Evolutionary conservation across 2,797 vertebrate species (phyloP).

Genomic region (Chelidonichthys spinosus): DNA sequence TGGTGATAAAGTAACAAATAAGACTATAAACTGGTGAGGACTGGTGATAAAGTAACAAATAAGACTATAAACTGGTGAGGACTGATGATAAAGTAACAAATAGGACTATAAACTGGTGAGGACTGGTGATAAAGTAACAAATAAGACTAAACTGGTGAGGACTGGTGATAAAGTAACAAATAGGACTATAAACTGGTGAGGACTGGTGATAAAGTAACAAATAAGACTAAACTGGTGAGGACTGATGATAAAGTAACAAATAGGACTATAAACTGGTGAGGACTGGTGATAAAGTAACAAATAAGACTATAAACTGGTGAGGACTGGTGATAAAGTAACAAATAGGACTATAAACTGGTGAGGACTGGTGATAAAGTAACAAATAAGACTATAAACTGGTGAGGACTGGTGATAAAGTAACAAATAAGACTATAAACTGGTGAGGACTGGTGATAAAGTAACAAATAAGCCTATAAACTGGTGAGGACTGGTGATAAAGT

Average conservation of each 20-base stretch:
- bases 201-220: neutral
- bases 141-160: too few species aligned
- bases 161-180: too few species aligned
- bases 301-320: too few species aligned
- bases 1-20: conserved; percentile 48
- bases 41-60: neutral
- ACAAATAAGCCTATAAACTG: neutral
- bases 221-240: conserved; percentile 84
- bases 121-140: neutral
- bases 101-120: too few species aligned
- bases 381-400: conserved; percentile 85
- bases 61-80: conserved; percentile 84
- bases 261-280: too few species aligned
- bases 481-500: too few species aligned
- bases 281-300: neutral
- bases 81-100: neutral
- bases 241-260: neutral
- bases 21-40: conserved; percentile 94
- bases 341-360: conserved; percentile 94
- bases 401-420: neutral
- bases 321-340: too few species aligned
- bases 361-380: conserved; percentile 34
- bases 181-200: conserved; percentile 95
- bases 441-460: neutral
- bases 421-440: neutral